Evolutionary conservation across 2,113 vertebrate genomes (phyloP).

Genomic region (Petromus typicus): DNA sequence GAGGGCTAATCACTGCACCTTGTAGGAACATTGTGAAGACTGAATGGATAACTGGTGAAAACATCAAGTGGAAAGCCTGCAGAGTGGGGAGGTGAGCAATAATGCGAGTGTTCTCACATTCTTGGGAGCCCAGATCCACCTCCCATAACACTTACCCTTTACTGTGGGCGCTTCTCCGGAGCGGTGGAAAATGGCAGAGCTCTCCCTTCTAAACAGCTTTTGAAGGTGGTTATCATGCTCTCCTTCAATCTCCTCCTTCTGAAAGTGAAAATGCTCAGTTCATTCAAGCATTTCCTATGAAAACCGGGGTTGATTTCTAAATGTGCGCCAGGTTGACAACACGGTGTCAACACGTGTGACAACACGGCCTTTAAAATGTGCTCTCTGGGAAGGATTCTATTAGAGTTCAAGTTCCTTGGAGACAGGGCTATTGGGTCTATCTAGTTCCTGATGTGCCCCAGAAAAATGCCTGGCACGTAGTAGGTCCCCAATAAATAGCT

Average conservation of each 20-base stretch:
- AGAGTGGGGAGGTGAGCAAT: not conserved
- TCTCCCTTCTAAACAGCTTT: conserved; percentile 41
- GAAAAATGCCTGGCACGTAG: not conserved
- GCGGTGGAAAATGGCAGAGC: conserved; percentile 33
- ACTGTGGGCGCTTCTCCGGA: not conserved
- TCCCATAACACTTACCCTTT: not conserved
- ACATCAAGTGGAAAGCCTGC: not conserved
- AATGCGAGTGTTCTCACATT: not conserved
- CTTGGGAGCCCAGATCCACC: not conserved
- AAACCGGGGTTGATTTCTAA: conserved; percentile 66
- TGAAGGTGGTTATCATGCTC: conserved; percentile 40
- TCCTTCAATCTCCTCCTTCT: conserved; percentile 52
- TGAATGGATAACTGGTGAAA: not conserved
- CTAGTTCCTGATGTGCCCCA: not conserved
- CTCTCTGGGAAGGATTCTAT: not conserved
- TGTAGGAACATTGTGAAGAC: not conserved
- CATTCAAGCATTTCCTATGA: conserved; percentile 55
- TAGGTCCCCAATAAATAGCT: not conserved
- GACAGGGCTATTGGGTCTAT: not conserved
- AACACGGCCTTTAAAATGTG: not conserved
- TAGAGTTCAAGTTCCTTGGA: not conserved
- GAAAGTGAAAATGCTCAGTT: conserved; percentile 52
- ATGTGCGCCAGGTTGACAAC: not conserved
- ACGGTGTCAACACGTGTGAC: too few species aligned
- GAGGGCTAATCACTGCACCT: not conserved